Conservation (phyloP, 2,888 invertebrate species). For the Melieria omissa region DNA sequence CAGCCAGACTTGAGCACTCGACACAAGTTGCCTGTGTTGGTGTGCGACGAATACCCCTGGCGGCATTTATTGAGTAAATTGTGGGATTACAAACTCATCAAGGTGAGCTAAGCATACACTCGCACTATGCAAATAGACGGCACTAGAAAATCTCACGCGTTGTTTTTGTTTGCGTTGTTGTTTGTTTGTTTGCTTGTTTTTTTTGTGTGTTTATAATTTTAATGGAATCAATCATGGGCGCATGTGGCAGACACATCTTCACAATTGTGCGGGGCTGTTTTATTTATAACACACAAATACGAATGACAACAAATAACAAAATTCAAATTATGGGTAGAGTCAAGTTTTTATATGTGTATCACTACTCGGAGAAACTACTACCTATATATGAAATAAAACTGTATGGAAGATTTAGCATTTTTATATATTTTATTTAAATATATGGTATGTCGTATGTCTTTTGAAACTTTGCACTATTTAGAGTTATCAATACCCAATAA, state of each 20-base stretch:
- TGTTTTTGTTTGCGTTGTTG: not conserved
- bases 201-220: not conserved
- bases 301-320: too few relatives aligned
- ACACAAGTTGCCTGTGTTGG: not conserved
- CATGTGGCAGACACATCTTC: not conserved
- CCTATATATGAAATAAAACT: too few relatives aligned
- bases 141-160: not conserved
- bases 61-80: slow-evolving; percentile 8
- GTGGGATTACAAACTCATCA: slow-evolving; percentile 21
- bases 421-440: too few relatives aligned
- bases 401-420: too few relatives aligned
- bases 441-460: too few relatives aligned
- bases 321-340: too few relatives aligned
- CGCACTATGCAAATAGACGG: too few relatives aligned
- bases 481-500: too few relatives aligned
- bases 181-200: too few relatives aligned
- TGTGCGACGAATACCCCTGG: not conserved
- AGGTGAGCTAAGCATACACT: slow-evolving; percentile 7
- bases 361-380: too few relatives aligned
- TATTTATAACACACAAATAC: not conserved
- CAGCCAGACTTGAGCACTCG: not conserved
- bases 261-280: slow-evolving; percentile 5
- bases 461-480: too few relatives aligned
- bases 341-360: too few relatives aligned
- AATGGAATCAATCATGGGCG: slow-evolving; percentile 16